These are phyloP conservation scores for Recurvirostra avosetta DNA, from an alignment of 2,113 vertebrate genomes.

Conservation along the genomic window DNA sequence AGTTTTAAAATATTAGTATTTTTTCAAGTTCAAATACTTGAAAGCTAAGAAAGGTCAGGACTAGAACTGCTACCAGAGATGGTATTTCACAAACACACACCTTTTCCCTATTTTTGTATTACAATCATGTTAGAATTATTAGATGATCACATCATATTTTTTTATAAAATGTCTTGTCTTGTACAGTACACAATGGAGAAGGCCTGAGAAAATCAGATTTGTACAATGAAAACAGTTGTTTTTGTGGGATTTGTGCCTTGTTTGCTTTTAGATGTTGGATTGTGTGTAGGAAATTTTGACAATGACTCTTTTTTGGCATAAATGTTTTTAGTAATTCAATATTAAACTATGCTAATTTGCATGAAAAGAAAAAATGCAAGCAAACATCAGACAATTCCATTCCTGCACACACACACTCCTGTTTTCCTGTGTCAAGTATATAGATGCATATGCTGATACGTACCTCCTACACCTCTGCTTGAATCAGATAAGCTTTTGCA, in stretches of 20 bases:
- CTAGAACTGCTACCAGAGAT: background rate
- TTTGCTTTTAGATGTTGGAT: constrained; percentile 31
- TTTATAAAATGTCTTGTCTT: background rate
- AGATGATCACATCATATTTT: background rate
- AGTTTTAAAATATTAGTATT: background rate
- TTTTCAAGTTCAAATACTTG: background rate
- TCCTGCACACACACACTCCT: background rate
- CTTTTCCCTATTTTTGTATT: background rate
- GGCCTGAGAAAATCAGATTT: background rate
- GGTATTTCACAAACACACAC: background rate
- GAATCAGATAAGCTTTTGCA: constrained; percentile 17
- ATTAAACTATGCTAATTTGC: constrained; percentile 36
- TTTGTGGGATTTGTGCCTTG: constrained; percentile 11
- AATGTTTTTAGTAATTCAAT: constrained; percentile 12
- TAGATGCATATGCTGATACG: background rate
- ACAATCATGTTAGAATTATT: background rate
- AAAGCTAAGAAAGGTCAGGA: background rate
- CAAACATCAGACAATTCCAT: constrained; percentile 15
- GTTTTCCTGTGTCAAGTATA: background rate
- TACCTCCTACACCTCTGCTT: background rate
- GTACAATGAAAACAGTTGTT: background rate
- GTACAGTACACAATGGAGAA: background rate
- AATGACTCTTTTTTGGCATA: background rate
- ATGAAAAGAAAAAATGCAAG: background rate
- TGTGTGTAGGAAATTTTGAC: constrained; percentile 39